Conservation (phyloP, 2,797 vertebrate species). For the Neoniphon sammara region DNA sequence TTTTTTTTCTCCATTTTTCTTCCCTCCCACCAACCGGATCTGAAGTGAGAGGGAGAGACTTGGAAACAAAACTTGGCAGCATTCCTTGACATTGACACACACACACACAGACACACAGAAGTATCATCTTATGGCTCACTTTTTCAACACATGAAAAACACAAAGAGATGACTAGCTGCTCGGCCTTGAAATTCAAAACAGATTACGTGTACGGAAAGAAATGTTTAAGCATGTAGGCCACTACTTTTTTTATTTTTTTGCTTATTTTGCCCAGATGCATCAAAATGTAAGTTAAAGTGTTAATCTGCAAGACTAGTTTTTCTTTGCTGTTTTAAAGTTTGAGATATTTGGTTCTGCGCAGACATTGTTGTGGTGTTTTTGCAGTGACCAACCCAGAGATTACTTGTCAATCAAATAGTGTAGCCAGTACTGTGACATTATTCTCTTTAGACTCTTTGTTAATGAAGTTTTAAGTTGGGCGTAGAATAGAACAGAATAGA, state of each 20-base stretch:
- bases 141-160: slow-evolving; percentile 49
- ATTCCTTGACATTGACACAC: slow-evolving; percentile 71
- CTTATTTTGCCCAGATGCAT: not conserved
- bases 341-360: not conserved
- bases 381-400: not conserved
- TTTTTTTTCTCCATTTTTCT: slow-evolving; percentile 43
- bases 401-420: not conserved
- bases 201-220: not conserved
- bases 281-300: not conserved
- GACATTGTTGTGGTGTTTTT: too few relatives aligned
- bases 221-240: not conserved
- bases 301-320: too few relatives aligned
- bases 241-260: not conserved
- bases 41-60: slow-evolving; percentile 65
- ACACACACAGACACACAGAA: slow-evolving; percentile 29
- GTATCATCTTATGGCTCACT: slow-evolving; percentile 68
- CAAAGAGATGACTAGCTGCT: slow-evolving; percentile 57
- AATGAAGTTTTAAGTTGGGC: not conserved
- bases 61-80: slow-evolving; percentile 73
- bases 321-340: too few relatives aligned
- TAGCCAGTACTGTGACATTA: not conserved
- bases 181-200: slow-evolving; percentile 38
- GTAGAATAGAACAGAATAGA: too few relatives aligned
- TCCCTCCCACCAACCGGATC: slow-evolving; percentile 42
- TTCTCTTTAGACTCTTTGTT: not conserved